Base-by-base conservation (phyloP, 2,888 invertebrate species). In the Agelastica alni region DNA sequence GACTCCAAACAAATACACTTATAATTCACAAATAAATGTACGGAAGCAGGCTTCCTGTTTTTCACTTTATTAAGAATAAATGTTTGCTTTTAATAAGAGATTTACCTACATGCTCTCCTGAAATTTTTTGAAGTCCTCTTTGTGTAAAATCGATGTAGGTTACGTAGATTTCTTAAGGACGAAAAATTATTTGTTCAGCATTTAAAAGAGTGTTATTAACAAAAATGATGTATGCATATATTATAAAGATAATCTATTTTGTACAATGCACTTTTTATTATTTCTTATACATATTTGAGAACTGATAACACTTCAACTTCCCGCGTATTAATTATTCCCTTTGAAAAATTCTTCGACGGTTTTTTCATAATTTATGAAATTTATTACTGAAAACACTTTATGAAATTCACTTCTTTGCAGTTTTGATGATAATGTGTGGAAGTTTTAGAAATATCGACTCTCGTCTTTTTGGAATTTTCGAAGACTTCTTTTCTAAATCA, bases 31-130 rank as follows among this genome's bases (percentile, higher is more conserved):
- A 18, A 36, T 6, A 7, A 17, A 37, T 37, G n/a, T n/a, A 18
- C n/a, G 42, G 42, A 42, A 28, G 42, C 42, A 28, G 42, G 42
- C 42, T 43, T 43, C 43, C 43, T 43, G 6, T 30, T 30, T 43
- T 12, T 20, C 9, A 39, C 7, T 20, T 39, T 6, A 26, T 26
- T 14, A 16, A 36, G n/a, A n/a, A 5, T 36, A 36, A 39, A 39
- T 39, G 37, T 43, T 34, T 30, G 28, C 43, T 17, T 43, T 43
- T 43, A 30, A 14, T 2, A 12, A n/a, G 6, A 10, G n/a, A n/a
- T n/a, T n/a, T n/a, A n/a, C n/a, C n/a, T 28, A 16, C 43, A 28
- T 43, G 12, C 17, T 30, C 9, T 30, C 17, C 16, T 43, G 16
- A 17, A 32, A 44, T 13, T 31, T 44, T 44, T 31, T 32, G 20